A percentile compares a stretch with the other conserved stretches of the same genome.
These are phyloP conservation scores for Scomberomorus guttatus DNA, from an alignment of 2,797 vertebrate species.

Conservation along the genomic window DNA sequence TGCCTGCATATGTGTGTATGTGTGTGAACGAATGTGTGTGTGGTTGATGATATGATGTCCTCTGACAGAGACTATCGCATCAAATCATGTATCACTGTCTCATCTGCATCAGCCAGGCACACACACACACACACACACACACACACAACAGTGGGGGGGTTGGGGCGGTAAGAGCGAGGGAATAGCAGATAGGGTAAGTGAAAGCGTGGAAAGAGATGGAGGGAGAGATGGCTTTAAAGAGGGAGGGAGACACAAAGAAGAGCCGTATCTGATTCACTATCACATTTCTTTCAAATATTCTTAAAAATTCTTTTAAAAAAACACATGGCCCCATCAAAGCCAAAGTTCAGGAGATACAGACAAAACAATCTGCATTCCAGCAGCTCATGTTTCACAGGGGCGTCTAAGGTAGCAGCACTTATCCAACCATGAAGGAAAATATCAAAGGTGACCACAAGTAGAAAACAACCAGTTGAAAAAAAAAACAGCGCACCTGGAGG, in stretches of 20 bases:
- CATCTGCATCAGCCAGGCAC: constrained; percentile 70
- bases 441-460: constrained; percentile 53
- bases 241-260: constrained; percentile 41
- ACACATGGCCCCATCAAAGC: constrained; percentile 32
- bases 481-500: constrained; percentile 62
- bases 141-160: constrained; percentile 13
- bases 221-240: constrained; percentile 59
- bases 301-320: constrained; percentile 43
- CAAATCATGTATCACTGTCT: constrained; percentile 82
- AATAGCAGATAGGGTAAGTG: constrained; percentile 66
- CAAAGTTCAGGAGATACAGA: constrained; percentile 59
- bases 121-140: too few relatives aligned
- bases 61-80: constrained; percentile 81
- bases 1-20: constrained; percentile 4
- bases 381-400: constrained; percentile 36
- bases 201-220: constrained; percentile 64
- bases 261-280: constrained; percentile 52
- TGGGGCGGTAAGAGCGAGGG: constrained; percentile 30
- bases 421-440: constrained; percentile 39
- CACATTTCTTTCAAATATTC: constrained; percentile 54
- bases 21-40: constrained; percentile 34
- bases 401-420: constrained; percentile 33
- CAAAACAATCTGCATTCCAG: constrained; percentile 44
- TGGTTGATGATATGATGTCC: constrained; percentile 82
- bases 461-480: constrained; percentile 52